Evolutionary conservation across 2,113 vertebrate genomes (phyloP).

Genomic region (Solea senegalensis): DNA sequence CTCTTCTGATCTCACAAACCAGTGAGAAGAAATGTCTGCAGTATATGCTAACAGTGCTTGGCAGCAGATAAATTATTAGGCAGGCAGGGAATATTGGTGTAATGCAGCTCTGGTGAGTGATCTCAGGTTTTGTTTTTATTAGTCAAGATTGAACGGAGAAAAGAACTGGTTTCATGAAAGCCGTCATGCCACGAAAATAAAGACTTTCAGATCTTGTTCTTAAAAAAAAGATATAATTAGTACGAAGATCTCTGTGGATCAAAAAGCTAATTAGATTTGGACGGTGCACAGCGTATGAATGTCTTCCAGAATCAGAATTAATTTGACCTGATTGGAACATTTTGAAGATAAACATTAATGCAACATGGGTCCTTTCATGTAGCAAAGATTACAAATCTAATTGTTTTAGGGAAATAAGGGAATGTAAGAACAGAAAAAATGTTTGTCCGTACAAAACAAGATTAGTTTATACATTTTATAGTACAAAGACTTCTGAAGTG

Average conservation of each 20-base stretch:
- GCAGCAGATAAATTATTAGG: slow-evolving; percentile 45
- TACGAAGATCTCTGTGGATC: slow-evolving; percentile 8
- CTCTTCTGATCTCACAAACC: slow-evolving; percentile 50
- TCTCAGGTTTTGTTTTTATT: slow-evolving; percentile 52
- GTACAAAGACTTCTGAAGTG: too few species aligned
- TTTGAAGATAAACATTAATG: slow-evolving; percentile 3
- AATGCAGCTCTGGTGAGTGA: slow-evolving; percentile 59
- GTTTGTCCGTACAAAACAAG: too few species aligned
- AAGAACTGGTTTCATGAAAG: slow-evolving; percentile 35
- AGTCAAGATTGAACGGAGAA: slow-evolving; percentile 43
- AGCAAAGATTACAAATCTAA: too few species aligned
- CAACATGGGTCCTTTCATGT: not conserved
- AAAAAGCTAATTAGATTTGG: not conserved
- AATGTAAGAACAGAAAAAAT: too few species aligned
- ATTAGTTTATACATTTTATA: too few species aligned
- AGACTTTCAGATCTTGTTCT: slow-evolving; percentile 11
- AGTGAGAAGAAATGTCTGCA: slow-evolving; percentile 46
- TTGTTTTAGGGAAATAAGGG: too few species aligned
- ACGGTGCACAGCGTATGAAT: slow-evolving; percentile 9
- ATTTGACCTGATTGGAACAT: slow-evolving; percentile 5
- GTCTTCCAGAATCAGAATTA: slow-evolving; percentile 25
- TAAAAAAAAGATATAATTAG: slow-evolving; percentile 23
- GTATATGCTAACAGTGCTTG: slow-evolving; percentile 56
- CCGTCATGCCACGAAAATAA: slow-evolving; percentile 32
- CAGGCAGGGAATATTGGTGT: slow-evolving; percentile 59